Conservation (phyloP, 2,888 invertebrate genomes). For the Gymnoscelis rufifasciata region DNA sequence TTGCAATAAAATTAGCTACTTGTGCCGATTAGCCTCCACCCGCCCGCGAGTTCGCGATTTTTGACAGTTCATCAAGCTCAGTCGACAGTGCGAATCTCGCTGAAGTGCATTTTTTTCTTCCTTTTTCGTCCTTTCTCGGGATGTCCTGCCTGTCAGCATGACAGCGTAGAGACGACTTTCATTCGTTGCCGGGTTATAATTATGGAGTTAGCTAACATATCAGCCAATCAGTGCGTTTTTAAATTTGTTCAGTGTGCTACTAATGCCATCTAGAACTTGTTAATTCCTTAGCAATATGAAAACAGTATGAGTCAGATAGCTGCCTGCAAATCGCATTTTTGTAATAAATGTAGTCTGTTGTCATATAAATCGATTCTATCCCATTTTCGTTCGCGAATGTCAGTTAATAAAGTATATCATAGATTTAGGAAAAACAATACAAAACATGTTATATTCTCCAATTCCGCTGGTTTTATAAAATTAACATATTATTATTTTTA, state of each 20-base stretch:
- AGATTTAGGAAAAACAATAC: no score
- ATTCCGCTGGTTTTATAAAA: no score
- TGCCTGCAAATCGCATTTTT: slow-evolving; percentile 1
- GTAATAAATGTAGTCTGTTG: no score
- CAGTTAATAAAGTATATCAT: no score
- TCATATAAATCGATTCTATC: no score
- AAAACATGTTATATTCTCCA: no score
- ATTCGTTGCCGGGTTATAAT: slow-evolving; percentile 53
- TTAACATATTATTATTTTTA: no score
- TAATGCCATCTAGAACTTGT: slow-evolving; percentile 39
- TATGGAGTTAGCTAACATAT: slow-evolving; percentile 34
- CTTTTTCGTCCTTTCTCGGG: slow-evolving; percentile 45
- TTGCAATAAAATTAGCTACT: neutral
- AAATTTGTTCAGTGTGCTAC: slow-evolving; percentile 19
- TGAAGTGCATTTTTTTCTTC: slow-evolving; percentile 36
- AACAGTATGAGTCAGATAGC: slow-evolving; percentile 14
- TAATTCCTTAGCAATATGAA: no score
- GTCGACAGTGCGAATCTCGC: slow-evolving; percentile 37
- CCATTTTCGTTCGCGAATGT: no score
- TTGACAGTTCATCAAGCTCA: slow-evolving; percentile 1
- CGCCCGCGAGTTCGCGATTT: slow-evolving; percentile 3
- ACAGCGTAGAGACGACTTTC: slow-evolving; percentile 31
- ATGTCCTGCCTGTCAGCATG: neutral
- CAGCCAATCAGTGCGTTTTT: slow-evolving; percentile 48
- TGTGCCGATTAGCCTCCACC: neutral